A percentile compares a stretch with the other conserved stretches of the same genome.
Conservation (phyloP, 2,888 invertebrate species). For the Leucozona laternaria region DNA sequence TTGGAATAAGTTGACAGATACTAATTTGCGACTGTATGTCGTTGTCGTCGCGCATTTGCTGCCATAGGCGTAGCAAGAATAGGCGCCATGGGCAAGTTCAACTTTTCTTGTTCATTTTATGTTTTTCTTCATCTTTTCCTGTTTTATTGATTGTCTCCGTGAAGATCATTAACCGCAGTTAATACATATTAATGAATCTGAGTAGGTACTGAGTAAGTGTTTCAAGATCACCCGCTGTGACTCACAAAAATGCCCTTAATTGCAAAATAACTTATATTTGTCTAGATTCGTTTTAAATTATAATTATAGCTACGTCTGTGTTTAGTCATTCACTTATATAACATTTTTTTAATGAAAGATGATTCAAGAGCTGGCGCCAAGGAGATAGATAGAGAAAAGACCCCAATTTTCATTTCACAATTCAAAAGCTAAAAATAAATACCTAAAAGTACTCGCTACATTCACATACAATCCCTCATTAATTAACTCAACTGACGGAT, state of each 20-base stretch:
- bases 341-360: neutral
- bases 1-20: constrained; percentile 62
- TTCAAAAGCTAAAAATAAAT: constrained; percentile 6
- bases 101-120: constrained; percentile 3
- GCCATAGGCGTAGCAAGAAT: constrained; percentile 3
- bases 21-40: constrained; percentile 35
- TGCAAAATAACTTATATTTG: constrained; percentile 15
- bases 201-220: neutral
- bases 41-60: constrained; percentile 36
- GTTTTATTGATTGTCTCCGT: constrained; percentile 34
- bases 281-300: neutral
- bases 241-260: constrained; percentile 16
- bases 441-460: neutral
- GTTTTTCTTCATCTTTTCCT: constrained; percentile 6
- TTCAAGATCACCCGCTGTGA: constrained; percentile 6
- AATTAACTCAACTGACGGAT: neutral
- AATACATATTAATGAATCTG: constrained; percentile 38
- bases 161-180: constrained; percentile 64
- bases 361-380: constrained; percentile 24
- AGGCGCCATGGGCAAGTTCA: constrained; percentile 41
- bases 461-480: neutral
- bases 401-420: neutral
- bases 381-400: neutral
- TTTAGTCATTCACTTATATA: neutral
- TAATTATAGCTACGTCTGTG: neutral